phyloP scores from a whole-genome alignment of 2,888 invertebrate species.

The Phytoseiulus persimilis region DNA sequence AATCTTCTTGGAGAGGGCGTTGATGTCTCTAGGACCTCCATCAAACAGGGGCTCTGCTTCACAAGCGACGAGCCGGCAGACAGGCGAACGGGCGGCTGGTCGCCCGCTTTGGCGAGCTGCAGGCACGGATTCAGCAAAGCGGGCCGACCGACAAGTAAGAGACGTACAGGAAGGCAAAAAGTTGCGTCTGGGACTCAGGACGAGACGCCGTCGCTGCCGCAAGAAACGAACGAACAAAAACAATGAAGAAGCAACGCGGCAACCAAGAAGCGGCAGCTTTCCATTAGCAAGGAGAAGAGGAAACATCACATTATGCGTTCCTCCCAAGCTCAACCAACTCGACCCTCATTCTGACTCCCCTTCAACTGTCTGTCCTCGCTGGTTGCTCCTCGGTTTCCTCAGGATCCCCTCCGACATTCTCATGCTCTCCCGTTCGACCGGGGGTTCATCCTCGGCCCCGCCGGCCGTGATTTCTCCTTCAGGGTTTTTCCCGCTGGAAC shows the following conservation, averaged over 20 bases:
- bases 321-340: not conserved
- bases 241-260: constrained; percentile 5
- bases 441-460: not conserved
- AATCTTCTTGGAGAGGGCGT: not conserved
- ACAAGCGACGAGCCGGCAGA: not conserved
- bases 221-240: not conserved
- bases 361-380: not conserved
- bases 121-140: not conserved
- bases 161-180: constrained; percentile 5
- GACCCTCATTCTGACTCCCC: not conserved
- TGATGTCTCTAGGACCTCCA: not conserved
- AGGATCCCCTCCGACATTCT: not conserved
- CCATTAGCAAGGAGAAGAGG: not conserved
- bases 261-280: not conserved
- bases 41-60: not conserved
- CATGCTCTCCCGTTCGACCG: not conserved
- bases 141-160: not conserved
- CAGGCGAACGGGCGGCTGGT: not conserved
- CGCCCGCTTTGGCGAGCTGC: not conserved
- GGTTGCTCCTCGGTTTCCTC: not conserved
- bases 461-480: not conserved
- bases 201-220: not conserved
- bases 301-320: constrained; percentile 5
- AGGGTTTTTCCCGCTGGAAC: not conserved
- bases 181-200: not conserved